phyloP scores from a whole-genome alignment of 2,113 vertebrate species.

The Fulica atra region DNA sequence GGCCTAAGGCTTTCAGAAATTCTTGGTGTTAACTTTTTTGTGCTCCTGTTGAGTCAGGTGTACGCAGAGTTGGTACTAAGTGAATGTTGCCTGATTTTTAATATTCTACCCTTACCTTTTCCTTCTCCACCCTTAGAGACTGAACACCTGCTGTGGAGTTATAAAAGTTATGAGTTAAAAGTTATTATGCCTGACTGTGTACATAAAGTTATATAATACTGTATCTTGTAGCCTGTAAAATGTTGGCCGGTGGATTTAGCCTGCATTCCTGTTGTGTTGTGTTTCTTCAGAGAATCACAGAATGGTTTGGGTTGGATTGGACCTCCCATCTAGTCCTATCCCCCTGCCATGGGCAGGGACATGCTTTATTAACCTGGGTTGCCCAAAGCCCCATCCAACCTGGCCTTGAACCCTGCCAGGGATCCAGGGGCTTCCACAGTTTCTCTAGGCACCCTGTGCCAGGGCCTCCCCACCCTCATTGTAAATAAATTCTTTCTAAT shows the following conservation, averaged over 20 bases:
- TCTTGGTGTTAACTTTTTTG: not conserved
- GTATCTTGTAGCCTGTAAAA: not conserved
- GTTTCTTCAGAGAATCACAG: not conserved
- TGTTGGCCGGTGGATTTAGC: not conserved
- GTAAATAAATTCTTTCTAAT: too few species aligned
- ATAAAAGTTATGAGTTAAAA: not conserved
- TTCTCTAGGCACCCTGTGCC: too few species aligned
- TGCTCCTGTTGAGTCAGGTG: not conserved
- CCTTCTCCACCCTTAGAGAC: not conserved
- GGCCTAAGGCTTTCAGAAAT: not conserved
- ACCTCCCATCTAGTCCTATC: too few species aligned
- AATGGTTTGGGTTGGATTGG: too few species aligned
- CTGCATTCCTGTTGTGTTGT: fast-evolving
- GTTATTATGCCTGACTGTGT: not conserved
- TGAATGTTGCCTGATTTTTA: not conserved
- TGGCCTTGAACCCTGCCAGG: too few species aligned
- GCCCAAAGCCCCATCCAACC: too few species aligned
- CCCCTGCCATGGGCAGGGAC: too few species aligned
- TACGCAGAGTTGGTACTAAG: not conserved
- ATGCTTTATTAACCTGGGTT: too few species aligned
- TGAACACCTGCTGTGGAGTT: not conserved
- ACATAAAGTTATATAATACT: not conserved
- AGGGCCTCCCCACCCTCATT: too few species aligned
- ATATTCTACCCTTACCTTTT: not conserved
- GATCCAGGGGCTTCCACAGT: too few species aligned